Conservation (phyloP, 1,140 invertebrate genomes). For the Neotoxoptera formosana region DNA sequence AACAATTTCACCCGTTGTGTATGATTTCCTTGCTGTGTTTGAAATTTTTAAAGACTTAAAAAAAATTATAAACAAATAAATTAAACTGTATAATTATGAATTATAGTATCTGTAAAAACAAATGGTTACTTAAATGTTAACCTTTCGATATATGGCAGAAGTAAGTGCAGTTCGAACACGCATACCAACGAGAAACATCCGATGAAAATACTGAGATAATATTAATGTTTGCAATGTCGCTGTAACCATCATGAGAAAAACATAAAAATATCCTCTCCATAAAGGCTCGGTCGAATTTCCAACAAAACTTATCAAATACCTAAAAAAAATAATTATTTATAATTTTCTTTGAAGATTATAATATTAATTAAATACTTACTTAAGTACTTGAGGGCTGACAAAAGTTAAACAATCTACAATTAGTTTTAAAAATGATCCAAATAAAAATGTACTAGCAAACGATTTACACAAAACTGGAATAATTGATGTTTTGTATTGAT, state of each 20-base stretch:
- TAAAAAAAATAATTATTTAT: slow-evolving; percentile 65
- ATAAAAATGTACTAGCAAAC: slow-evolving; percentile 84
- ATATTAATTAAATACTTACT: slow-evolving; percentile 64
- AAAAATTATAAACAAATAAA: background rate
- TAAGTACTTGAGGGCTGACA: slow-evolving; percentile 81
- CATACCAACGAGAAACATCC: slow-evolving; percentile 91
- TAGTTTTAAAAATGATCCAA: slow-evolving; percentile 81
- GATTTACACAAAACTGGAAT: slow-evolving; percentile 78
- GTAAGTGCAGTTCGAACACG: slow-evolving; percentile 90
- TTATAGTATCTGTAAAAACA: background rate
- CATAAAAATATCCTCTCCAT: slow-evolving; percentile 90
- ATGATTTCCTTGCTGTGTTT: slow-evolving; percentile 79
- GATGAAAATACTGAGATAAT: slow-evolving; percentile 87
- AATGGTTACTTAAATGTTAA: slow-evolving; percentile 60
- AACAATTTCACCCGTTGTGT: slow-evolving; percentile 90
- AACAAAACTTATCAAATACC: slow-evolving; percentile 77
- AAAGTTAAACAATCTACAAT: slow-evolving; percentile 88
- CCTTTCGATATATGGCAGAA: slow-evolving; percentile 92
- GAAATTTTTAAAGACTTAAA: slow-evolving; percentile 75
- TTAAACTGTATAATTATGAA: no score
- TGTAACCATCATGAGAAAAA: slow-evolving; percentile 76
- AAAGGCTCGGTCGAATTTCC: slow-evolving; percentile 68
- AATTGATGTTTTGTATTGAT: slow-evolving; percentile 73
- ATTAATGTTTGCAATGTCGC: slow-evolving; percentile 88
- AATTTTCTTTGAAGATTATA: no score